Conservation (phyloP, 1,140 invertebrate species). For the Lucilia cuprina region DNA sequence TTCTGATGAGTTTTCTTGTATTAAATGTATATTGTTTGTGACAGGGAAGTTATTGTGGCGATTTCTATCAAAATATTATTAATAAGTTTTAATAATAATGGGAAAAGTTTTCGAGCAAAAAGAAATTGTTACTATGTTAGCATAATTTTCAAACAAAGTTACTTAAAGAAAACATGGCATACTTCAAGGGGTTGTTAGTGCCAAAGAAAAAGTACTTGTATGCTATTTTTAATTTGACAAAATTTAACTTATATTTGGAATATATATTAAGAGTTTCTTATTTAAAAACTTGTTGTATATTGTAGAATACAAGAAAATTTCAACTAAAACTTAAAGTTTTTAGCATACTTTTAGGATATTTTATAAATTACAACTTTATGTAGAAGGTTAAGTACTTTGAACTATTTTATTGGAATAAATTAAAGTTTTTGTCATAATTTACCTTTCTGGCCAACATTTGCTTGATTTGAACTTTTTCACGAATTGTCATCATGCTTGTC, state of each 20-base stretch:
- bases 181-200: background rate
- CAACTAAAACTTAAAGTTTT: background rate
- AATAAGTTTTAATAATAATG: constrained; percentile 5
- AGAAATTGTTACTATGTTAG: background rate
- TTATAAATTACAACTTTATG: background rate
- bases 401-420: background rate
- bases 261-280: too few species aligned
- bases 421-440: too few species aligned
- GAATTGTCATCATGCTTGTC: background rate
- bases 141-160: background rate
- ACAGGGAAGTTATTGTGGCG: background rate
- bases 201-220: too few species aligned
- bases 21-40: background rate
- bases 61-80: constrained; percentile 13
- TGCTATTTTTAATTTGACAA: too few species aligned
- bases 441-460: background rate
- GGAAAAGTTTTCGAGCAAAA: background rate
- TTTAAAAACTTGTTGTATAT: too few species aligned
- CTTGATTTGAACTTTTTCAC: background rate
- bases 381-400: background rate
- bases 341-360: background rate
- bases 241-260: too few species aligned
- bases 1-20: constrained; percentile 11
- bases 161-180: background rate
- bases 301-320: too few species aligned